A percentile compares a stretch with the other conserved stretches of the same genome.
Evolutionary conservation across 2,113 vertebrate species (phyloP).

Genomic region (Lonchura striata): DNA sequence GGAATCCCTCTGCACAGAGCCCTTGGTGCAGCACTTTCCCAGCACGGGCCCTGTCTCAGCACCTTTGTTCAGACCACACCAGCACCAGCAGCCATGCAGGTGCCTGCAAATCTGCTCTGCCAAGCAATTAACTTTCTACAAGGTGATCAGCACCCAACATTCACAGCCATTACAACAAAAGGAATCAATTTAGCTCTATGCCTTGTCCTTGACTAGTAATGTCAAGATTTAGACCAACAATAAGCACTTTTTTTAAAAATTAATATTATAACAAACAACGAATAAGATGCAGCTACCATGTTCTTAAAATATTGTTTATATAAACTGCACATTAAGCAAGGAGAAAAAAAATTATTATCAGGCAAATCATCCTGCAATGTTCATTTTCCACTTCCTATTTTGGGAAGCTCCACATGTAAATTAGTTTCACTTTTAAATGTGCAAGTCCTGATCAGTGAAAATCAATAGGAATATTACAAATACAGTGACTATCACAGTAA

Average conservation of each 20-base stretch:
- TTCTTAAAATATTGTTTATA: neutral
- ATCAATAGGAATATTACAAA: neutral
- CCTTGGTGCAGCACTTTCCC: neutral
- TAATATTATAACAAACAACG: neutral
- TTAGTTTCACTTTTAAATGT: constrained; percentile 5
- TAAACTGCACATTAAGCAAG: neutral
- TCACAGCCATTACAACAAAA: neutral
- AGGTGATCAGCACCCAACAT: neutral
- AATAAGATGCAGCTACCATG: neutral
- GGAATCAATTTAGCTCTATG: neutral
- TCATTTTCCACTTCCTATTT: neutral
- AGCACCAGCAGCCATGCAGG: neutral
- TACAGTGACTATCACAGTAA: neutral
- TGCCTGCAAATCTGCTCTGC: neutral
- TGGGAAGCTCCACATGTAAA: neutral
- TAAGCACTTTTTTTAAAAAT: neutral
- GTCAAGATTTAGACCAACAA: neutral
- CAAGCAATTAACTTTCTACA: neutral
- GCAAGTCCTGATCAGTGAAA: neutral
- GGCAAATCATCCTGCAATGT: neutral
- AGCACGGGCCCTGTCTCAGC: neutral
- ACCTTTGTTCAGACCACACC: neutral
- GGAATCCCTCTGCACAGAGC: neutral
- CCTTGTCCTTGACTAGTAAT: neutral
- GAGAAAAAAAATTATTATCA: neutral